Conservation (phyloP, 1,140 invertebrate genomes). For the Euglossa dilemma region DNA sequence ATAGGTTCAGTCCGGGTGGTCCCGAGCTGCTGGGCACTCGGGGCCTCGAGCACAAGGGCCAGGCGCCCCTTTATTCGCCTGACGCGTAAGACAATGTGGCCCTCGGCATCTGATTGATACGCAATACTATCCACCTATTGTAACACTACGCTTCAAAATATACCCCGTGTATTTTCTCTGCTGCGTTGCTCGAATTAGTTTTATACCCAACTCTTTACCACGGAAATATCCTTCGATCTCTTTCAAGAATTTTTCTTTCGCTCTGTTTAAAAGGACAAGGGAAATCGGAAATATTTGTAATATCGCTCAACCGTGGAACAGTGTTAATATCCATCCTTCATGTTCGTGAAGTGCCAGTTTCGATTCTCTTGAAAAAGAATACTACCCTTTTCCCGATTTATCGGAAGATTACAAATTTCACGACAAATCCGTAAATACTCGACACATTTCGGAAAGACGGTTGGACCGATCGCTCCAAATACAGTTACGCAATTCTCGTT, state of each 20-base stretch:
- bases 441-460: too few species aligned
- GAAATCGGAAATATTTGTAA: neutral
- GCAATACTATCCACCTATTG: constrained; percentile 77
- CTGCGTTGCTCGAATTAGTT: neutral
- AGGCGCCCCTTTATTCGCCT: constrained; percentile 73
- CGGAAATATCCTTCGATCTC: neutral
- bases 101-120: constrained; percentile 78
- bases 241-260: neutral
- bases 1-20: constrained; percentile 77
- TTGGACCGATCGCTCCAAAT: too few species aligned
- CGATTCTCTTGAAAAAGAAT: too few species aligned
- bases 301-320: neutral
- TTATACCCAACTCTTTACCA: neutral
- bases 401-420: too few species aligned
- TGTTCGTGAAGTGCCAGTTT: too few species aligned
- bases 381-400: too few species aligned
- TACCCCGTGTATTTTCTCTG: constrained; percentile 61
- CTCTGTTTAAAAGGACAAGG: too few species aligned
- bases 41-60: constrained; percentile 54
- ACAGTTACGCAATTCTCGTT: too few species aligned
- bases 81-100: constrained; percentile 76
- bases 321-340: too few species aligned
- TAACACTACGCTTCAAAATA: constrained; percentile 58
- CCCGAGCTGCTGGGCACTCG: constrained; percentile 62
- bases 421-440: too few species aligned